phyloP scores from a whole-genome alignment of 2,888 invertebrate genomes.

The Baccha elongata region DNA sequence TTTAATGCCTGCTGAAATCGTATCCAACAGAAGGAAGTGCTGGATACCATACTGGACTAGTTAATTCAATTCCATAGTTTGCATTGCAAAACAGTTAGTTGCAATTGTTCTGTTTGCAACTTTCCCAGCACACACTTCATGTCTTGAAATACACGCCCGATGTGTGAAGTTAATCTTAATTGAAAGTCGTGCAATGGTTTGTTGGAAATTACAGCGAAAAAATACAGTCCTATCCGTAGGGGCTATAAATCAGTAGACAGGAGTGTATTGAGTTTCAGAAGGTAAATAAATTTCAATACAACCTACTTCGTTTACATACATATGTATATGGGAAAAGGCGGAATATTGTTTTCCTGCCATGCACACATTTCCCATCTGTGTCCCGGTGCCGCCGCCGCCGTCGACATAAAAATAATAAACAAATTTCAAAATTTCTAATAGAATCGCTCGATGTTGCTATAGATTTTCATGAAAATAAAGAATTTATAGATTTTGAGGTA shows the following conservation, averaged over 20 bases:
- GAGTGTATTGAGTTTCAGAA: conserved; percentile 15
- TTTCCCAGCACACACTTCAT: neutral
- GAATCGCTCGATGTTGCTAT: conserved; percentile 49
- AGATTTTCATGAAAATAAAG: conserved; percentile 25
- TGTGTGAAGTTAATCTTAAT: conserved; percentile 63
- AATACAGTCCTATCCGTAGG: conserved; percentile 55
- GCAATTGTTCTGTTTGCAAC: neutral
- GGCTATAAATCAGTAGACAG: conserved; percentile 43
- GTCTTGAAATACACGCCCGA: conserved; percentile 1
- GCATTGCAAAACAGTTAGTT: conserved; percentile 12
- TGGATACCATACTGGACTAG: conserved; percentile 29
- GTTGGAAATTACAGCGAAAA: conserved; percentile 55
- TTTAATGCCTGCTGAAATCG: conserved; percentile 63
- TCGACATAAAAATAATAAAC: conserved; percentile 63
- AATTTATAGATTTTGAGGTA: conserved; percentile 10
- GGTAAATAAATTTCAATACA: conserved; percentile 32
- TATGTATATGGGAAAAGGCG: neutral
- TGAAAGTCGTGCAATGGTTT: conserved; percentile 68
- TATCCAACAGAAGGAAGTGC: conserved; percentile 58
- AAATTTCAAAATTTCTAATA: conserved; percentile 69
- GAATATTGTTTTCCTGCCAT: conserved; percentile 13
- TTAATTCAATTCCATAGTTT: conserved; percentile 26
- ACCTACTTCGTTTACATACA: conserved; percentile 2
- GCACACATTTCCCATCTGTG: conserved; percentile 18
- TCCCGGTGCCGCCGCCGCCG: neutral